Conservation (phyloP, 2,113 vertebrate genomes). For the Apodemus sylvaticus region DNA sequence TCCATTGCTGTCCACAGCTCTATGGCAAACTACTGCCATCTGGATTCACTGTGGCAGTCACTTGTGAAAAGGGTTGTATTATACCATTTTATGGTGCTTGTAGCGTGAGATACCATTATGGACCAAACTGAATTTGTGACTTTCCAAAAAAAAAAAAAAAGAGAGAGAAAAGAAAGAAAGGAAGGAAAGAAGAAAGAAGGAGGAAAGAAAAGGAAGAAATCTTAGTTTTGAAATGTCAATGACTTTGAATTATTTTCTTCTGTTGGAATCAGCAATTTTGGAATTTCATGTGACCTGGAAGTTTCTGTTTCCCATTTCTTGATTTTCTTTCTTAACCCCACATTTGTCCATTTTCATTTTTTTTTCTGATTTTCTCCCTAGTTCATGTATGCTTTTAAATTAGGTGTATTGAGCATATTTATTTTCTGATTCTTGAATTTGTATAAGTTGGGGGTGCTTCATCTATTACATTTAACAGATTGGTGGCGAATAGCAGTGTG, state of each 20-base stretch:
- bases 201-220: too few relatives aligned
- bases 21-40: constrained; percentile 12
- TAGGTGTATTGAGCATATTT: background rate
- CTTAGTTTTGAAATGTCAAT: background rate
- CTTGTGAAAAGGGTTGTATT: constrained; percentile 4
- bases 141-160: background rate
- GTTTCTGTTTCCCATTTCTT: constrained; percentile 18
- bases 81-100: background rate
- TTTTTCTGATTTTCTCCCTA: background rate
- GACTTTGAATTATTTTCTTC: background rate
- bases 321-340: background rate
- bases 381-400: background rate
- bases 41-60: constrained; percentile 35
- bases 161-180: too few relatives aligned
- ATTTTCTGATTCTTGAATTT: background rate
- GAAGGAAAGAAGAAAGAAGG: too few relatives aligned
- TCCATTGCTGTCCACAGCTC: constrained; percentile 47
- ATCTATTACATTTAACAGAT: background rate
- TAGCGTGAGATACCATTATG: background rate
- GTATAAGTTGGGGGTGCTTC: background rate
- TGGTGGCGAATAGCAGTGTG: background rate
- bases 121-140: background rate
- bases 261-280: background rate
- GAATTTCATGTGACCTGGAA: constrained; percentile 11
- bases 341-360: background rate